phyloP scores from a whole-genome alignment of 2,113 vertebrate genomes.

The Hemibagrus wyckioides region DNA sequence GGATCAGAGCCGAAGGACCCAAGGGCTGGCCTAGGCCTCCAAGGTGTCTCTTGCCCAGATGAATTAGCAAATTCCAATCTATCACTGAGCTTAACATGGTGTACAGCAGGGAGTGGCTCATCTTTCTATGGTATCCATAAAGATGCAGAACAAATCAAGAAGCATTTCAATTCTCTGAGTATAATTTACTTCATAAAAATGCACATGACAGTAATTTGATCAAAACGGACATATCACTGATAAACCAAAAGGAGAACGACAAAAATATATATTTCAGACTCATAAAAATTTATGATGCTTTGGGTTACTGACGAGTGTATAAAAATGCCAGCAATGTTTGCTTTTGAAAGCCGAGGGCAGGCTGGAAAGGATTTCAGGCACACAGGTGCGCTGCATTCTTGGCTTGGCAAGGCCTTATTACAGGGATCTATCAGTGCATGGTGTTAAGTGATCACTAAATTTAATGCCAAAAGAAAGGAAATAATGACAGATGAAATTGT shows the following conservation, averaged over 20 bases:
- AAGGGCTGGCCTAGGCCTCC: conserved; percentile 59
- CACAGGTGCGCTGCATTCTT: conserved; percentile 51
- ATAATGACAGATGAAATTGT: background rate
- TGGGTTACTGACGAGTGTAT: background rate
- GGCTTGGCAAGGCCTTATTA: conserved; percentile 36
- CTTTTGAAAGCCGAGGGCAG: conserved; percentile 13
- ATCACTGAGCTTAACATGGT: conserved; percentile 42
- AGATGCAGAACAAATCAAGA: background rate
- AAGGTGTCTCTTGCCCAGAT: conserved; percentile 70
- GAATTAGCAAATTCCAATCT: conserved; percentile 71
- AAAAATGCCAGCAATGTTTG: conserved; percentile 21
- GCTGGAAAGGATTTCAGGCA: conserved; percentile 26
- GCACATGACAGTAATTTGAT: background rate
- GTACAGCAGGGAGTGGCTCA: conserved; percentile 56
- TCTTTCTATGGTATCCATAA: conserved; percentile 49
- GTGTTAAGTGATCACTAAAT: conserved; percentile 37
- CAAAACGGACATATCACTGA: background rate
- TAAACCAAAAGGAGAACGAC: background rate
- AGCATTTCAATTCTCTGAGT: background rate
- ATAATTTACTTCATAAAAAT: conserved; percentile 12
- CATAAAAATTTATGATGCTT: background rate
- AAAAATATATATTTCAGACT: background rate
- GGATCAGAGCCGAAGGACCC: conserved; percentile 50
- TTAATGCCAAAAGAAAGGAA: conserved; percentile 33
- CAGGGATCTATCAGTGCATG: conserved; percentile 36